These are phyloP conservation scores for Sclerurus mexicanus DNA, from an alignment of 2,113 vertebrate species.

Conservation along the genomic window DNA sequence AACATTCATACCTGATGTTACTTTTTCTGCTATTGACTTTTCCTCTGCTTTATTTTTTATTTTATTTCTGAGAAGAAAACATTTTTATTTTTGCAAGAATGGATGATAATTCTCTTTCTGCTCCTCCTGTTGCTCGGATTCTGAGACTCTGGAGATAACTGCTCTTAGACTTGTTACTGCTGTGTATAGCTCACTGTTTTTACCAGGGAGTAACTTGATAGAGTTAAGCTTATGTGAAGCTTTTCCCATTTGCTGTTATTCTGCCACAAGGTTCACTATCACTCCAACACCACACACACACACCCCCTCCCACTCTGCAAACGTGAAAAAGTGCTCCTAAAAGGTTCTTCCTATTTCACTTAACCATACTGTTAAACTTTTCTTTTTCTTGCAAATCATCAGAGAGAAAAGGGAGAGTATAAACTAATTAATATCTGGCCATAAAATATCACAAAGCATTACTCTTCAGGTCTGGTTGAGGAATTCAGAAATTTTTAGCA, in stretches of 20 bases:
- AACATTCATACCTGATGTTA: neutral
- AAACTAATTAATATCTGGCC: neutral
- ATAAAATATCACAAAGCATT: neutral
- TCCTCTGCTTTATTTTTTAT: neutral
- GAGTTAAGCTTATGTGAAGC: neutral
- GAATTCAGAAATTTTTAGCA: neutral
- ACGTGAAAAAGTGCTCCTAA: neutral
- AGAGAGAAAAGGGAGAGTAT: neutral
- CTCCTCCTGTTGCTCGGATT: neutral
- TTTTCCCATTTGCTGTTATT: neutral
- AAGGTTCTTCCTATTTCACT: neutral
- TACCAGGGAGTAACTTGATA: neutral
- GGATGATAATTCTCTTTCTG: neutral
- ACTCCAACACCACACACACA: no score
- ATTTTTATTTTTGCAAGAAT: neutral
- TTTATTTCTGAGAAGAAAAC: neutral
- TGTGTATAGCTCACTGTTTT: neutral
- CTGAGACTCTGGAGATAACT: neutral
- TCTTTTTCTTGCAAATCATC: neutral
- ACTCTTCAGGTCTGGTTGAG: neutral
- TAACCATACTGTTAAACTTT: neutral
- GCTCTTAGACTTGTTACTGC: neutral
- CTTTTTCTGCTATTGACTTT: neutral
- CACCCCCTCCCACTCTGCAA: accelerated
- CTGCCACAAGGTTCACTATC: neutral